phyloP scores from a whole-genome alignment of 2,113 vertebrate species.

The Corydoras sp. region DNA sequence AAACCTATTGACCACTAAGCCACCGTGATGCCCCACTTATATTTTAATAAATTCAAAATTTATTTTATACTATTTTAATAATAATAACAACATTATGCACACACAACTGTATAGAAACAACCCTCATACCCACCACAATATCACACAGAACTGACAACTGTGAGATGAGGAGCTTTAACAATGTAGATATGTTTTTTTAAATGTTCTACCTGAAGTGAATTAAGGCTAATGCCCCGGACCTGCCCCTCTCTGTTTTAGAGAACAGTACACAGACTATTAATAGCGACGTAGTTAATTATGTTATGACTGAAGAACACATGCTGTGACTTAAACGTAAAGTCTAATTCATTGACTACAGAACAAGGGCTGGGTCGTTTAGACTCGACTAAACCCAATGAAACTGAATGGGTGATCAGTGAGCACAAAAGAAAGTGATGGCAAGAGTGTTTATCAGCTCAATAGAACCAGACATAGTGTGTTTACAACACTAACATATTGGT shows the following conservation, averaged over 20 bases:
- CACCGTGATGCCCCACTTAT: too few species aligned
- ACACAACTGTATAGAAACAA: too few species aligned
- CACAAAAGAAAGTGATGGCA: conserved; percentile 27
- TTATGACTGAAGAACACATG: conserved; percentile 23
- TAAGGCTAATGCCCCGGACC: neutral
- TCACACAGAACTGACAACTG: too few species aligned
- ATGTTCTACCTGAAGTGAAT: conserved; percentile 4
- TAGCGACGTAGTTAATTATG: conserved; percentile 13
- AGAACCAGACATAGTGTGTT: conserved; percentile 13
- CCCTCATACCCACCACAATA: too few species aligned
- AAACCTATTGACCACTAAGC: too few species aligned
- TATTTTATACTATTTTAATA: too few species aligned
- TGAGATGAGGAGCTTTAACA: neutral
- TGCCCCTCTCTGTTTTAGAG: neutral
- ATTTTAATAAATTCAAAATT: too few species aligned
- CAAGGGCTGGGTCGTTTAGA: conserved; percentile 8
- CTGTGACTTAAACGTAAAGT: conserved; percentile 15
- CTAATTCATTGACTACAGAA: conserved; percentile 23
- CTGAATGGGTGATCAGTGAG: conserved; percentile 36
- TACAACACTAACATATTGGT: conserved; percentile 7
- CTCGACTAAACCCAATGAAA: conserved; percentile 8
- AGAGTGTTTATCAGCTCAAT: neutral
- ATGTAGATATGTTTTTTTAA: conserved; percentile 5
- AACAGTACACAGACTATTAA: neutral
- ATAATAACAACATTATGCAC: too few species aligned